Conservation (phyloP, 2,797 vertebrate genomes). For the Pseudochaenichthys georgianus region DNA sequence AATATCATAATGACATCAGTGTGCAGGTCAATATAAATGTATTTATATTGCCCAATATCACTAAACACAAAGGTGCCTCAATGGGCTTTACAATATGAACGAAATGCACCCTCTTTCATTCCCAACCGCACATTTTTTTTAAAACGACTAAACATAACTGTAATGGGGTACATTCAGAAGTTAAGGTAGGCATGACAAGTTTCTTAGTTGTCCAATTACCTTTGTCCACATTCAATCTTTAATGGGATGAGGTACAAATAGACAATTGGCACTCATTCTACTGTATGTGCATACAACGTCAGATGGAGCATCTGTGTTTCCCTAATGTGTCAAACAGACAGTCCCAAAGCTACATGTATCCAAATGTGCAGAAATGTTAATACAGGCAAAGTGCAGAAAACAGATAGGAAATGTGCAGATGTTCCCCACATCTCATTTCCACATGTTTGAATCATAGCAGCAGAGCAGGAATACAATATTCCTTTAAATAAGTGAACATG, state of each 20-base stretch:
- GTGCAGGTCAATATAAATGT: neutral
- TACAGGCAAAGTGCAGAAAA: no score
- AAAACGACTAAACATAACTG: neutral
- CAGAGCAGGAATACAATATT: neutral
- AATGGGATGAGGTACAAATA: neutral
- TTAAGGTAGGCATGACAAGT: neutral
- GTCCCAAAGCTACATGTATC: neutral
- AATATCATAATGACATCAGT: neutral
- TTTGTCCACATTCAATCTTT: neutral
- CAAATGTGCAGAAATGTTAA: neutral
- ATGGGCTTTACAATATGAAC: neutral
- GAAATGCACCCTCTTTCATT: neutral
- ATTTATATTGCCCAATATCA: neutral
- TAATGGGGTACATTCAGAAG: neutral
- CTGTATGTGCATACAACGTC: no score
- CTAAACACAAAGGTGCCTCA: neutral
- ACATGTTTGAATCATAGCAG: neutral
- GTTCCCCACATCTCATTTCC: neutral
- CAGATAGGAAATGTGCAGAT: neutral
- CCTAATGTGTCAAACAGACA: neutral
- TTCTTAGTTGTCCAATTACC: neutral
- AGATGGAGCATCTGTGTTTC: no score
- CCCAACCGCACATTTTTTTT: neutral
- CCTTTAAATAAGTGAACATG: neutral
- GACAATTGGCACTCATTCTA: neutral